Evolutionary conservation across 2,113 vertebrate genomes (phyloP).

Genomic region (Mastomys natalensis): DNA sequence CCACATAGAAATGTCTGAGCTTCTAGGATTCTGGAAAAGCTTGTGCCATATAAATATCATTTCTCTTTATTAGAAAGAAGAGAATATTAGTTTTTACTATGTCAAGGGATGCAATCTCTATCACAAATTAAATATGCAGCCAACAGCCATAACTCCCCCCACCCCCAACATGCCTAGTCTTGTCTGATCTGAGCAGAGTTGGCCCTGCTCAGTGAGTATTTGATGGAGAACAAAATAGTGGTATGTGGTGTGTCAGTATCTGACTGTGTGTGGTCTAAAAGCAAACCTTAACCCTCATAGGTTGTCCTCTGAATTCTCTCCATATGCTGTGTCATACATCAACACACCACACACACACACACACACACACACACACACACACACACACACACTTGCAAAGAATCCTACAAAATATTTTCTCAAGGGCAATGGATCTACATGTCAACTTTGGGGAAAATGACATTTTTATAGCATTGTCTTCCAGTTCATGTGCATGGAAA

Average conservation of each 20-base stretch:
- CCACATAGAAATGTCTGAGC: neutral
- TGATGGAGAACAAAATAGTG: neutral
- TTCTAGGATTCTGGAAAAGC: neutral
- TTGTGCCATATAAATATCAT: neutral
- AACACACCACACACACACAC: neutral
- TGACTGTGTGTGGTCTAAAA: neutral
- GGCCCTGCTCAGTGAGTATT: neutral
- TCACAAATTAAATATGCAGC: neutral
- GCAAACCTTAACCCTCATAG: neutral
- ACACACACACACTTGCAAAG: neutral
- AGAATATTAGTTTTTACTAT: neutral
- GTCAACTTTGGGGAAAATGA: neutral
- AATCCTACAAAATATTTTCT: neutral
- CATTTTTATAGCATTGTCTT: neutral
- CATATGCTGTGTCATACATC: no score
- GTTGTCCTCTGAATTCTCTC: neutral
- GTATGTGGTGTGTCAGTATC: neutral
- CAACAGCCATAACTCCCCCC: neutral
- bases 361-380: neutral
- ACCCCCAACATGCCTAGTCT: neutral
- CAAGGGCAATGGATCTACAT: neutral
- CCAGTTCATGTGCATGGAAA: neutral
- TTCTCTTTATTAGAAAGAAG: neutral
- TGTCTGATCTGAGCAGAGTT: neutral
- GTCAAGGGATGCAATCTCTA: neutral